These are phyloP conservation scores for Ornithorhynchus anatinus DNA, from an alignment of 2,113 vertebrate genomes.

Conservation along the genomic window DNA sequence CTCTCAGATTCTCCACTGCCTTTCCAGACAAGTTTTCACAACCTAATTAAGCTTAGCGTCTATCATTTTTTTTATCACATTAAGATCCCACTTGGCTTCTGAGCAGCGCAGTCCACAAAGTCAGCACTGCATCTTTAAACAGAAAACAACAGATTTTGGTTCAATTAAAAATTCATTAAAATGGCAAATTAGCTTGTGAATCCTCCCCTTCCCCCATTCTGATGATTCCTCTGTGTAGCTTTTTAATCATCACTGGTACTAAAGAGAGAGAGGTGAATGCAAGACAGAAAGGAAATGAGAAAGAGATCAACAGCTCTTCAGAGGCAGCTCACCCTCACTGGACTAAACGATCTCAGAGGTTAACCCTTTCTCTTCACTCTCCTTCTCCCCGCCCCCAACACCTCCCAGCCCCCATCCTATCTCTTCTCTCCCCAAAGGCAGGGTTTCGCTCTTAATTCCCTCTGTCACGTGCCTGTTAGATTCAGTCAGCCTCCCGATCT, in stretches of 20 bases:
- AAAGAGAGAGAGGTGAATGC: conserved; percentile 56
- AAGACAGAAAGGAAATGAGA: conserved; percentile 3
- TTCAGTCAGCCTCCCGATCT: neutral
- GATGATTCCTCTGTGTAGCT: conserved; percentile 64
- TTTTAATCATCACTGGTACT: conserved; percentile 61
- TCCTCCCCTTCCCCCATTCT: conserved; percentile 50
- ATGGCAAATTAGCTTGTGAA: conserved; percentile 80
- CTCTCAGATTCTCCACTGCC: conserved; percentile 14
- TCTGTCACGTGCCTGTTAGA: neutral
- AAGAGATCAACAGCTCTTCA: neutral
- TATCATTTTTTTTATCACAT: conserved; percentile 80
- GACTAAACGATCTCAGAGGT: neutral
- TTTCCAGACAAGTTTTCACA: conserved; percentile 62
- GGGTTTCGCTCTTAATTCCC: neutral
- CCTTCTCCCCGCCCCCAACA: no score
- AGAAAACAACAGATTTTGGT: conserved; percentile 84
- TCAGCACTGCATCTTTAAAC: conserved; percentile 80
- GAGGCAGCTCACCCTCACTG: neutral
- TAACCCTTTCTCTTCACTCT: neutral
- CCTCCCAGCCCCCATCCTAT: neutral
- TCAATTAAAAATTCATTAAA: conserved; percentile 88
- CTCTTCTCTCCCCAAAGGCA: neutral
- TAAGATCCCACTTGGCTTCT: conserved; percentile 74
- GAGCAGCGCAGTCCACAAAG: conserved; percentile 71
- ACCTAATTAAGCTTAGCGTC: conserved; percentile 78